These are phyloP conservation scores for Adelognathus sp. DNA, from an alignment of 2,888 invertebrate genomes.

Conservation along the genomic window DNA sequence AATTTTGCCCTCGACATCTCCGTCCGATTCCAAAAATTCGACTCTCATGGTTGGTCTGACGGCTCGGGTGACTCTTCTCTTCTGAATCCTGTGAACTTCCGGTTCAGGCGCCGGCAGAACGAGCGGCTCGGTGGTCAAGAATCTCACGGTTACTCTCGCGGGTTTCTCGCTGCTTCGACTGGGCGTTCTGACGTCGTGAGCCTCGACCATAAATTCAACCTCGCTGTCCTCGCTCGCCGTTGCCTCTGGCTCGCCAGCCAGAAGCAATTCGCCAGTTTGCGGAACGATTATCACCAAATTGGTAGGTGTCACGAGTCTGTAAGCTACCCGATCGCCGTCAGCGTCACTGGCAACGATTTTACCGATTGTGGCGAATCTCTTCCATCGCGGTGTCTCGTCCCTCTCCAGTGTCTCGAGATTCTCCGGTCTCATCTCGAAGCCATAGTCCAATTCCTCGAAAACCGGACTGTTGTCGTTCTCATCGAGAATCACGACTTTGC, in stretches of 20 bases:
- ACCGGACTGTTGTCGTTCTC: slow-evolving; percentile 96
- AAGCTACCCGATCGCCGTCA: slow-evolving; percentile 96
- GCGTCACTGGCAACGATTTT: slow-evolving; percentile 93
- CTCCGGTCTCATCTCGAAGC: slow-evolving; percentile 85
- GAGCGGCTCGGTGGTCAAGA: slow-evolving; percentile 79
- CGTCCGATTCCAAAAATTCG: slow-evolving; percentile 95
- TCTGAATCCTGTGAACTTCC: slow-evolving; percentile 80
- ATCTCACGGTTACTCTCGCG: slow-evolving; percentile 90
- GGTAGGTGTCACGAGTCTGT: slow-evolving; percentile 90
- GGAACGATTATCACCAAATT: slow-evolving; percentile 94
- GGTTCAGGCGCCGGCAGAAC: slow-evolving; percentile 80
- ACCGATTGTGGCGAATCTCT: slow-evolving; percentile 91
- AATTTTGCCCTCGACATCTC: slow-evolving; percentile 92
- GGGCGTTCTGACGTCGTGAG: slow-evolving; percentile 91
- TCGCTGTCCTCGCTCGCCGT: slow-evolving; percentile 83
- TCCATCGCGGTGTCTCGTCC: slow-evolving; percentile 85
- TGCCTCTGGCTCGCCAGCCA: slow-evolving; percentile 90
- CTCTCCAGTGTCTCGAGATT: slow-evolving; percentile 82
- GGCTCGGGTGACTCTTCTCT: slow-evolving; percentile 87
- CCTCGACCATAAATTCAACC: slow-evolving; percentile 89
- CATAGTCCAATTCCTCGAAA: slow-evolving; percentile 90
- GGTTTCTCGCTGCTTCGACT: slow-evolving; percentile 87
- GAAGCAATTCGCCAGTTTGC: slow-evolving; percentile 94
- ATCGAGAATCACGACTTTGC: slow-evolving; percentile 88
- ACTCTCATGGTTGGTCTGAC: slow-evolving; percentile 97